Evolutionary conservation across 2,888 invertebrate genomes (phyloP).

Genomic region (Mythimna pallens): DNA sequence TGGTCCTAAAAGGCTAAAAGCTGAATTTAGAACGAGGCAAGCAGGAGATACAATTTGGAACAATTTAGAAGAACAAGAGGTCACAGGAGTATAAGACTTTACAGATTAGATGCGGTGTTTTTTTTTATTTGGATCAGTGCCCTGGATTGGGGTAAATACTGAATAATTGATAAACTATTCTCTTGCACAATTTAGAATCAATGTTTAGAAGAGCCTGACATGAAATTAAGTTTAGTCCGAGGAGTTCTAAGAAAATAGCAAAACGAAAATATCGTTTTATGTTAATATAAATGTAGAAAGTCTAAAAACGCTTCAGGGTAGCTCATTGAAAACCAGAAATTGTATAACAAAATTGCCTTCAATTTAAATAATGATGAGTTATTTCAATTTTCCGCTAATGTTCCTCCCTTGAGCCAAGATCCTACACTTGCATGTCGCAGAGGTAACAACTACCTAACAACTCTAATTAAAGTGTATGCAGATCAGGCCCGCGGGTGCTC

Average conservation of each 20-base stretch:
- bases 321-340: slow-evolving; percentile 21
- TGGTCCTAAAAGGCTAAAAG: slow-evolving; percentile 12
- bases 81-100: slow-evolving; percentile 16
- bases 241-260: background rate
- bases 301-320: slow-evolving; percentile 11
- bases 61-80: slow-evolving; percentile 35
- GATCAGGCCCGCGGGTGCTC: slow-evolving; percentile 66
- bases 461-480: slow-evolving; percentile 76
- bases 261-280: slow-evolving; percentile 1
- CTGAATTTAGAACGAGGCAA: slow-evolving; percentile 30
- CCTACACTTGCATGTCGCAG: slow-evolving; percentile 56
- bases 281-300: background rate
- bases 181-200: background rate
- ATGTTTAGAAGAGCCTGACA: background rate
- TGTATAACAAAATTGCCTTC: slow-evolving; percentile 25
- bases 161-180: background rate
- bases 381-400: slow-evolving; percentile 41
- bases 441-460: slow-evolving; percentile 65
- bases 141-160: slow-evolving; percentile 1
- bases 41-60: slow-evolving; percentile 29
- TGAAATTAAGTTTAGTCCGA: background rate
- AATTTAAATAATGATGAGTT: slow-evolving; percentile 42
- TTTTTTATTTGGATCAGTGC: slow-evolving; percentile 2
- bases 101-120: background rate
- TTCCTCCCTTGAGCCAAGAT: slow-evolving; percentile 53